A percentile compares a stretch with the other conserved stretches of the same genome.
Conservation (phyloP, 53 echinoderm and acorn worm species). For the Mesocentrotus franciscanus region DNA sequence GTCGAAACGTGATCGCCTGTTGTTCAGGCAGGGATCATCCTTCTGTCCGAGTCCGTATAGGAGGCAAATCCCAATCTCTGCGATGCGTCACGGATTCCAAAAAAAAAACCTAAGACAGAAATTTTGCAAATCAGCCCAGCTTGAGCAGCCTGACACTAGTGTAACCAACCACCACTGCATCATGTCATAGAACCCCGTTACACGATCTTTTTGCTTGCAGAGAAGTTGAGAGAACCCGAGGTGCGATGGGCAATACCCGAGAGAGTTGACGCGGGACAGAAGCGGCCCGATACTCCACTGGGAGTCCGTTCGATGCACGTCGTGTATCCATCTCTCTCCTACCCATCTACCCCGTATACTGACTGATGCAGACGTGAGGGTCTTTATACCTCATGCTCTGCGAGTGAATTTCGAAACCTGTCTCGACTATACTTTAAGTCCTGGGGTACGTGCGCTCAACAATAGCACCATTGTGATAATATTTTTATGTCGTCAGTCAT, state of each 20-base stretch:
- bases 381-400: constrained; percentile 39
- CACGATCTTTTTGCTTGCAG: not conserved
- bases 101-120: not conserved
- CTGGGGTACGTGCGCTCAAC: constrained; percentile 54
- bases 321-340: not conserved
- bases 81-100: constrained; percentile 55
- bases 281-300: constrained; percentile 56
- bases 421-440: constrained; percentile 35
- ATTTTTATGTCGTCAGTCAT: constrained; percentile 65
- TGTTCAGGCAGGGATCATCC: constrained; percentile 48
- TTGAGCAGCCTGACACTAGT: not conserved
- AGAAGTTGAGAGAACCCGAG: not conserved
- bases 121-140: constrained; percentile 32
- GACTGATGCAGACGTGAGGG: not conserved
- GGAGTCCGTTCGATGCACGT: constrained; percentile 36
- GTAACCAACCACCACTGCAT: constrained; percentile 48
- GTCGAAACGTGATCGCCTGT: constrained; percentile 65
- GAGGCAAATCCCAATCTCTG: constrained; percentile 15
- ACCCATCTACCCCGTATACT: not conserved
- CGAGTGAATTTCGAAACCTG: constrained; percentile 38
- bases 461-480: constrained; percentile 66
- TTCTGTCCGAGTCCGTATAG: not conserved
- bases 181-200: constrained; percentile 37
- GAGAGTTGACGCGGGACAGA: constrained; percentile 34
- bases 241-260: constrained; percentile 27